Evolutionary conservation across 2,888 invertebrate species (phyloP), one percentile per base, ranked within the genome.

Genomic region (Drosophila phalerata): DNA sequence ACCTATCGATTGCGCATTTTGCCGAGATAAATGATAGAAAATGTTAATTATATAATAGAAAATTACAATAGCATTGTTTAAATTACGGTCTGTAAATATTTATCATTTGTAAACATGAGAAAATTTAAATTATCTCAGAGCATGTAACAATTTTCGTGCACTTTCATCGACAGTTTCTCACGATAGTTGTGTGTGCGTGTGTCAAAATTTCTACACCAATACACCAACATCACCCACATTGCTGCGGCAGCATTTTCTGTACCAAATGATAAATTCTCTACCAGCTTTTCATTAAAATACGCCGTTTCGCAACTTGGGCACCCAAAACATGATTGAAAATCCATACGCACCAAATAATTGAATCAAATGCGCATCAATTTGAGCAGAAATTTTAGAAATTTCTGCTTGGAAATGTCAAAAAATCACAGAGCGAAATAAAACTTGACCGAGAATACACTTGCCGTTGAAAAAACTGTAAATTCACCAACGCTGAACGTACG

Each of bases 361-460:
- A 76, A 71, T 77, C 73, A 73, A 85, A 79, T 80, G 79, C 80
- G 76, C 81, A 80, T 73, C 77, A 80, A 73, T 66, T 77, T 80
- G 73, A 84, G 84, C 81, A 85, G 82, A 89, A 88, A 81, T 84
- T 83, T 85, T 78, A 62, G 17, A 78, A 83, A 88, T 81, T 86
- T 81, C 86, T 77, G 63, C 78, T 76, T 88, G 88, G 88, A 90
- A 87, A 89, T 89, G 86, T 90, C 77, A 69, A 85, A 89, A 84
- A 91, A 90, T 87, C 86, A 88, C 89, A 85, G 88, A 89, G 90
- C 84, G 84, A 80, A 81, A 79, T 80, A 89, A 83, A 90, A 88
- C 85, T 86, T 77, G 78, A 82, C 77, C 84, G 80, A 87, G 78
- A 88, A 87, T 81, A 76, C 81, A 83, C 76, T 81, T 79, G 85